A percentile compares a stretch with the other conserved stretches of the same genome.
phyloP scores from a whole-genome alignment of 2,113 vertebrate species.

The Sciurus niger region DNA sequence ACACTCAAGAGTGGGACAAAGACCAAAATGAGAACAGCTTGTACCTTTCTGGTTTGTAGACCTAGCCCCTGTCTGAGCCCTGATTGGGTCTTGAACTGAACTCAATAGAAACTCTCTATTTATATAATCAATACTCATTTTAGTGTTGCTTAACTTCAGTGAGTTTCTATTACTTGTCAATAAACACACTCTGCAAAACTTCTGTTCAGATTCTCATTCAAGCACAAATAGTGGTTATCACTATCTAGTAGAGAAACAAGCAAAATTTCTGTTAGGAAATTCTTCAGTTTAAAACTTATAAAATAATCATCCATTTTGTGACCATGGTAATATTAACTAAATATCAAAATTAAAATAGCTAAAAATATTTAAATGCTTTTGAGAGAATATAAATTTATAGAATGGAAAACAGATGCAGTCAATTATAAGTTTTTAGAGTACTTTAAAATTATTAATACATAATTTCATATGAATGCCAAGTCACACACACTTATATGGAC shows the following conservation, averaged over 20 bases:
- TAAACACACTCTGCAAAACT: slow-evolving; percentile 30
- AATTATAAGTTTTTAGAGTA: background rate
- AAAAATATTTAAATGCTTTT: background rate
- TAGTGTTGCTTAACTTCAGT: background rate
- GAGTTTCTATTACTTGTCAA: background rate
- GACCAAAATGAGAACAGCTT: background rate
- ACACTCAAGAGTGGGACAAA: background rate
- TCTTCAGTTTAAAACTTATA: background rate
- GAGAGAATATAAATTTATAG: background rate
- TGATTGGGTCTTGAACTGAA: background rate
- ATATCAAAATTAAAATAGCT: background rate
- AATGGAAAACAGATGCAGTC: background rate
- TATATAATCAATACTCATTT: background rate
- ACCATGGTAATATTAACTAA: background rate
- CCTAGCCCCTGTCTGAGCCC: background rate
- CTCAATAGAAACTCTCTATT: background rate
- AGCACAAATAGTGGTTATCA: background rate
- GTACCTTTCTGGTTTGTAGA: background rate
- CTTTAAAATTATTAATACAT: background rate
- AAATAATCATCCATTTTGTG: background rate
- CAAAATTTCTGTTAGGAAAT: background rate
- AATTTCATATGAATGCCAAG: background rate
- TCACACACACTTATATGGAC: background rate
- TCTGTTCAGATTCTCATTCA: background rate
- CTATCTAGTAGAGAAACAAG: background rate